Percentiles rank a stretch among this genome's conserved stretches.
phyloP scores from a whole-genome alignment of 2,888 invertebrate genomes.

The Pherbina coryleti region DNA sequence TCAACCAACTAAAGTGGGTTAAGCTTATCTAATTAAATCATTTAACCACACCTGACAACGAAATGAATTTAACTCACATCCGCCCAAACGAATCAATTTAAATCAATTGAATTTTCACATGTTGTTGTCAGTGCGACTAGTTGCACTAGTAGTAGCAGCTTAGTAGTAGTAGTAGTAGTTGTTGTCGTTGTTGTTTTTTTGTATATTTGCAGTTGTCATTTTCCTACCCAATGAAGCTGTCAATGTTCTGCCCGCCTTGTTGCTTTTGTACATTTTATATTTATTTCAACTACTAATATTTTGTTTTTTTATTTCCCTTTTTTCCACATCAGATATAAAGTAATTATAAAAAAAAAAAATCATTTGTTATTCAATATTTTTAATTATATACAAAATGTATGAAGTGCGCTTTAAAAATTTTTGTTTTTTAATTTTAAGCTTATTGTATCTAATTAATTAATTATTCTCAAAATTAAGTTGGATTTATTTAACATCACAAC shows the following conservation, averaged over 20 bases:
- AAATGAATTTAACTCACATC: neutral
- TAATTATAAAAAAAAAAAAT: too few relatives aligned
- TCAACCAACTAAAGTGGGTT: neutral
- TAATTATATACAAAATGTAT: too few relatives aligned
- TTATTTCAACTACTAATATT: neutral
- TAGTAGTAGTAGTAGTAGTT: neutral
- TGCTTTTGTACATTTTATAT: neutral
- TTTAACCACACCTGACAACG: constrained; percentile 6
- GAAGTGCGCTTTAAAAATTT: too few relatives aligned
- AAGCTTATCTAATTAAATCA: constrained; percentile 13
- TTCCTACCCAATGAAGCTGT: neutral
- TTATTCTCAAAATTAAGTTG: too few relatives aligned
- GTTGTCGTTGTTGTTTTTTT: neutral
- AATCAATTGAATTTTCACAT: constrained; percentile 10
- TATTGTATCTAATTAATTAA: too few relatives aligned
- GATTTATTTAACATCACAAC: too few relatives aligned
- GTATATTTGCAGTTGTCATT: neutral
- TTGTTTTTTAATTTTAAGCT: too few relatives aligned
- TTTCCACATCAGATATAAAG: too few relatives aligned
- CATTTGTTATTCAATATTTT: too few relatives aligned
- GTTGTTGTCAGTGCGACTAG: too few relatives aligned
- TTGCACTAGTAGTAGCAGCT: too few relatives aligned
- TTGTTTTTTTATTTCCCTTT: neutral
- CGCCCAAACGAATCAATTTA: neutral
- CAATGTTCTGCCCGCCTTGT: neutral